Percentiles rank a stretch among this genome's conserved stretches.
These are phyloP conservation scores for Platyscapa corneri DNA, from an alignment of 1,140 invertebrate genomes.

Conservation along the genomic window DNA sequence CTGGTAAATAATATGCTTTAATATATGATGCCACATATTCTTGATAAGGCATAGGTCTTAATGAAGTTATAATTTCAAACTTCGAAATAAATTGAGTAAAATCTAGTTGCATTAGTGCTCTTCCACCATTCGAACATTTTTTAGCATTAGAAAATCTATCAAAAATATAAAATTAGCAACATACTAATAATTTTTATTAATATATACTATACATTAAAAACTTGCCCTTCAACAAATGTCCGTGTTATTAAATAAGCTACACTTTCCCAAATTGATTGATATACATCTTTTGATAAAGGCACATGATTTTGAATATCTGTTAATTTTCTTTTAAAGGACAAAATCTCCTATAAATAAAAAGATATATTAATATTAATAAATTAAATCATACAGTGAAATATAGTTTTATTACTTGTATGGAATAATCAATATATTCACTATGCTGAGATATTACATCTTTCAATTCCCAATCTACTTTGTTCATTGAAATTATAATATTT, in stretches of 20 bases:
- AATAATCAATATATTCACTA: slow-evolving; percentile 88
- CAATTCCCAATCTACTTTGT: slow-evolving; percentile 96
- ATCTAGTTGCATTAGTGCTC: slow-evolving; percentile 98
- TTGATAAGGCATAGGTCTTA: slow-evolving; percentile 90
- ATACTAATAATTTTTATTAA: background rate
- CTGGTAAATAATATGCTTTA: slow-evolving; percentile 96
- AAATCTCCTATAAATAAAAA: slow-evolving; percentile 79
- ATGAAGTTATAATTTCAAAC: slow-evolving; percentile 87
- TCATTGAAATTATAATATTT: slow-evolving; percentile 87
- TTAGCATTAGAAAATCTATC: slow-evolving; percentile 89
- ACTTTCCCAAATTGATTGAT: slow-evolving; percentile 88
- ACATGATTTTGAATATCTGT: slow-evolving; percentile 81
- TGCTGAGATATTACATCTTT: slow-evolving; percentile 97
- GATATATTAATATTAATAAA: background rate
- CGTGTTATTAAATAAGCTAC: slow-evolving; percentile 88
- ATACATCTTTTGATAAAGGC: slow-evolving; percentile 82
- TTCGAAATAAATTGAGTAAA: slow-evolving; percentile 96
- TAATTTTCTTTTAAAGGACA: slow-evolving; percentile 85
- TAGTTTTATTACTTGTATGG: slow-evolving; percentile 76
- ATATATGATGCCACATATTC: slow-evolving; percentile 96
- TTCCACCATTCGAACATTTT: slow-evolving; percentile 96
- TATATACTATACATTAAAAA: slow-evolving; percentile 33
- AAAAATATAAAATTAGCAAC: slow-evolving; percentile 42
- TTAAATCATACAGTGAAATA: slow-evolving; percentile 17
- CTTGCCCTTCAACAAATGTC: slow-evolving; percentile 93